Conservation (phyloP, 2,113 vertebrate species). For the Dendropsophus ebraccatus region DNA sequence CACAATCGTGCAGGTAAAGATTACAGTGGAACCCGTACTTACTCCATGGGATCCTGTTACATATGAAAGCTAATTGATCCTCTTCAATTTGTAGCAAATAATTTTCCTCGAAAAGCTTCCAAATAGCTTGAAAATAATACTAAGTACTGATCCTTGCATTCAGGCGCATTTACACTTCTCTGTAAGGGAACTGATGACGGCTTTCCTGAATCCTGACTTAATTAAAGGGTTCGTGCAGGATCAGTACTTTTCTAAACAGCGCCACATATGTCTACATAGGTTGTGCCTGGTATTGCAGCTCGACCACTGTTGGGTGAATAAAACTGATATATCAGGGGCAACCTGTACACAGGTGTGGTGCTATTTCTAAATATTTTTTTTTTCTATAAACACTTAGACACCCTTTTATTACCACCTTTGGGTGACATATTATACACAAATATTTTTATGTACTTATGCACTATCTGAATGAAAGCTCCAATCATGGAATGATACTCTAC, state of each 20-base stretch:
- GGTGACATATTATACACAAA: no score
- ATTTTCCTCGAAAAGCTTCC: constrained; percentile 46
- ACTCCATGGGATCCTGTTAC: constrained; percentile 53
- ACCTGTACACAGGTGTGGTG: no score
- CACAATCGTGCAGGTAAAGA: constrained; percentile 57
- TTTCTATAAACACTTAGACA: no score
- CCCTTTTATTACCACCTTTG: no score
- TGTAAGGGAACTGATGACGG: neutral
- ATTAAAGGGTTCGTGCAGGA: no score
- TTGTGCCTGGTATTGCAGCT: no score
- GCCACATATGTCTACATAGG: neutral
- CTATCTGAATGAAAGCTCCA: no score
- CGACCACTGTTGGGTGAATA: no score
- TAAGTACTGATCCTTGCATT: constrained; percentile 34
- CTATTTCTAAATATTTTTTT: no score
- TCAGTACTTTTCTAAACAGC: neutral
- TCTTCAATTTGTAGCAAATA: constrained; percentile 57
- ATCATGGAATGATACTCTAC: no score
- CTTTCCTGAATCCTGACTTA: neutral
- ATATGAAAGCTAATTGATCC: constrained; percentile 61
- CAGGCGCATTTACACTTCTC: neutral
- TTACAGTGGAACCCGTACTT: constrained; percentile 56
- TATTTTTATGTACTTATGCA: no score
- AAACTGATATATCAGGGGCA: no score
- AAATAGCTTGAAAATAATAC: constrained; percentile 58